phyloP scores from a whole-genome alignment of 2,113 vertebrate genomes.

The Elachura formosa region DNA sequence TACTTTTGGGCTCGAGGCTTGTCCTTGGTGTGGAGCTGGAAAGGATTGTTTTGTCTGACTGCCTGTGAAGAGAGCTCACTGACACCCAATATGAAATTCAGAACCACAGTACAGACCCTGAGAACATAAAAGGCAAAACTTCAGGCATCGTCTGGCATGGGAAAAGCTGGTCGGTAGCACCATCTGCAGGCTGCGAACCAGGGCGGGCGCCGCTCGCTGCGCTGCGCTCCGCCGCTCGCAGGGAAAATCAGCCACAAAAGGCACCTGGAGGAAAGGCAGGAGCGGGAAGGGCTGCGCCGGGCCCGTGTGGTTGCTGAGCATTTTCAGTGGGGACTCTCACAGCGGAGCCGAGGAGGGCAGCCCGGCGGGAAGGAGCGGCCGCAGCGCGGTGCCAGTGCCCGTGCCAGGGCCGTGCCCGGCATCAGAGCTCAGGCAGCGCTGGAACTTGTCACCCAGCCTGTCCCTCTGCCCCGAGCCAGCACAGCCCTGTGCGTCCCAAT shows the following conservation, averaged over 20 bases:
- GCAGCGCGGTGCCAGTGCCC: no score
- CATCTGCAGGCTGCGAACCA: constrained; percentile 86
- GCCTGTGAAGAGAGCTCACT: no score
- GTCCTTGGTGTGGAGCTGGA: no score
- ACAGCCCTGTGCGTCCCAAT: neutral
- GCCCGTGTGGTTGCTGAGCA: accelerated
- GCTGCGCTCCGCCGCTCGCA: neutral
- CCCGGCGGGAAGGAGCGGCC: no score
- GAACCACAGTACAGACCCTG: no score
- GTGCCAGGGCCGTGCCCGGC: neutral
- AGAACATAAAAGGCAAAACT: no score
- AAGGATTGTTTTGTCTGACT: no score
- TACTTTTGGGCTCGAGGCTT: no score
- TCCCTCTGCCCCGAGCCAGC: neutral
- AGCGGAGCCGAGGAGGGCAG: no score
- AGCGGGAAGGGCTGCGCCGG: accelerated
- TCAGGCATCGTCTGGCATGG: no score
- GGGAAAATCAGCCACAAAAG: neutral
- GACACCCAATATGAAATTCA: no score
- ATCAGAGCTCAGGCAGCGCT: neutral
- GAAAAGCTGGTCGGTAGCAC: constrained; percentile 87
- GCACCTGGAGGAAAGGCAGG: neutral
- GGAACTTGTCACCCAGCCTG: neutral
- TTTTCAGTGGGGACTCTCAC: accelerated
- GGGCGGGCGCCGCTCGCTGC: neutral